Base-by-base conservation (phyloP, 2,113 vertebrate genomes). In the Clarias magur region DNA sequence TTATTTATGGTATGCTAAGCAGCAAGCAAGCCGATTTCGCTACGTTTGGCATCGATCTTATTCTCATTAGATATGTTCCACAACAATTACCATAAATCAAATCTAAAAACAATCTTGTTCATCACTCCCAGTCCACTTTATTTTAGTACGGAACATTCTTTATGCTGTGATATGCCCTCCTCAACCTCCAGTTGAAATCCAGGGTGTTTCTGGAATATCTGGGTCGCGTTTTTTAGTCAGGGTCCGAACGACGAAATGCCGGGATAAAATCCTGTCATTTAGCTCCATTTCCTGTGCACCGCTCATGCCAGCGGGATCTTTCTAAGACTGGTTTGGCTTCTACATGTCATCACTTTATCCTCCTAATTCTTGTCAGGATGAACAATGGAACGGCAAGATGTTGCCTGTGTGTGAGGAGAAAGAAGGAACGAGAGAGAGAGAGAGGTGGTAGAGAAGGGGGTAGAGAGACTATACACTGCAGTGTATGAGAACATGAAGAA, bases 381-480 rank as follows among this genome's bases (percentile, higher is more conserved):
- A 75, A 62, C 80, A 63, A n/a, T n/a, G 2, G 53, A 88, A 70
- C 19, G 27, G 56, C 56, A 60, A 34, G 56, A 78, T 76, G 38
- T n/a, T 70, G 90, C 80, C 30, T 88, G 85, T 90, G 86, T 89
- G 83, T 91, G 86, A 89, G 88, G 60, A 82, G n/a, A 16, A 25
- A 57, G 23, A n/a, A 53, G 2, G 38, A 10, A 11, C 5, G 38
- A 10, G 21, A 3, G 21, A 38, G 60, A 34, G 6, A 6, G 48
- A 8, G 48, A 7, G 48, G 48, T 48, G 48, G 48, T 48, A 48
- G 63, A 19, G 63, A 57, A 38, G 34, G 2, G 34, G 34, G 34
- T 38, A 19, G 63, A 19, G 63, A 57, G 54, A 27, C n/a, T 78
- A 84, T 68, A 25, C 67, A 16, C 17, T 25, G 19, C 23, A 70